These are phyloP conservation scores for Macaria notata DNA, from an alignment of 2,888 invertebrate species.

Conservation along the genomic window DNA sequence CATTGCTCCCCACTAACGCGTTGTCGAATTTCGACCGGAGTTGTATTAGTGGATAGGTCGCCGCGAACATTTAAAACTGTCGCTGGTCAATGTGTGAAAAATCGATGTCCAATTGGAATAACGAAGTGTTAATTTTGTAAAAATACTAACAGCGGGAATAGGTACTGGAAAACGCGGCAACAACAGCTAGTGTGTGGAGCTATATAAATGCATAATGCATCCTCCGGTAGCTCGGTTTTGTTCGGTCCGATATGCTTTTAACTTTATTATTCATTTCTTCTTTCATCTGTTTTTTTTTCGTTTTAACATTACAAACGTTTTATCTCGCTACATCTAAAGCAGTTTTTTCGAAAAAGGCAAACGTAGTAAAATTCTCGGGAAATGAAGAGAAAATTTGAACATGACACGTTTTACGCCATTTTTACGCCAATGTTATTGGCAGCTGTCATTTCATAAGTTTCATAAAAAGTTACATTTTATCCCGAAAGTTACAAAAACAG, in stretches of 20 bases:
- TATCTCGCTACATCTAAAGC: not conserved
- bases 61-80: constrained; percentile 62
- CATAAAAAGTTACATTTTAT: not conserved
- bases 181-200: constrained; percentile 1
- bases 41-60: constrained; percentile 53
- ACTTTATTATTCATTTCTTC: not conserved
- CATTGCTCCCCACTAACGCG: constrained; percentile 46
- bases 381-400: not conserved
- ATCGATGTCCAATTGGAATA: constrained; percentile 42
- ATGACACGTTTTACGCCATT: not conserved
- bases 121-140: constrained; percentile 31
- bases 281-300: not conserved
- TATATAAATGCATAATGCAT: constrained; percentile 3
- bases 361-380: not conserved
- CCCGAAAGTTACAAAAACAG: no score
- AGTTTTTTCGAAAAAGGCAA: not conserved
- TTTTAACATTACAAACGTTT: not conserved
- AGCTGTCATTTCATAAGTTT: constrained; percentile 5
- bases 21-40: constrained; percentile 44
- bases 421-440: not conserved
- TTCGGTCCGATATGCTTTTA: constrained; percentile 1
- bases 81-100: constrained; percentile 45
- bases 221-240: constrained; percentile 1
- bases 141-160: constrained; percentile 14
- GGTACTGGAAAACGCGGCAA: constrained; percentile 11